Conservation (phyloP, 2,888 invertebrate species). For the Sinelater perroti region DNA sequence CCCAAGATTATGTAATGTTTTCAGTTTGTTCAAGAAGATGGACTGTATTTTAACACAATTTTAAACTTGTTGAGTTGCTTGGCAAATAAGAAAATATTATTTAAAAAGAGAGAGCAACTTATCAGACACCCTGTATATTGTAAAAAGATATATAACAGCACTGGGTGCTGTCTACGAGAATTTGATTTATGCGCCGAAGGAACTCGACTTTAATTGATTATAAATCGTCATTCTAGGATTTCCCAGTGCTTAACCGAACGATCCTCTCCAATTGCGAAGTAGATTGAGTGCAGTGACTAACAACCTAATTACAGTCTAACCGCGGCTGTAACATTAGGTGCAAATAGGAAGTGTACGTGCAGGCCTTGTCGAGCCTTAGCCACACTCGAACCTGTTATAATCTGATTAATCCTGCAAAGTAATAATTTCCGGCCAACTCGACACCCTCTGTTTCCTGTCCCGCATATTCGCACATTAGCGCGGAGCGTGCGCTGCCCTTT, state of each 20-base stretch:
- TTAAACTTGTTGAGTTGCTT: too few relatives aligned
- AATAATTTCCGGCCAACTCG: conserved; percentile 57
- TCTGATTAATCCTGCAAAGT: conserved; percentile 57
- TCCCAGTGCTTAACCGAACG: conserved; percentile 32
- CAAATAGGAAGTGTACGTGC: conserved; percentile 45
- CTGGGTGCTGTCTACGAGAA: too few relatives aligned
- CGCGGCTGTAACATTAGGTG: conserved; percentile 43
- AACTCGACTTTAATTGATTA: too few relatives aligned
- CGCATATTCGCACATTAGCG: conserved; percentile 41
- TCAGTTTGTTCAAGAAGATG: too few relatives aligned
- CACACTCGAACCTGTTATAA: conserved; percentile 54
- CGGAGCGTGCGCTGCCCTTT: conserved; percentile 28
- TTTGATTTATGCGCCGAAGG: too few relatives aligned
- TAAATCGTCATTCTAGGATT: background rate
- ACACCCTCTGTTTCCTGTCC: conserved; percentile 48
- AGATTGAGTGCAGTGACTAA: conserved; percentile 39
- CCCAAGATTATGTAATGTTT: too few relatives aligned
- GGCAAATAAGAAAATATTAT: too few relatives aligned
- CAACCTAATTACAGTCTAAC: conserved; percentile 45
- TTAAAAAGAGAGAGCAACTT: too few relatives aligned
- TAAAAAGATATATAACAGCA: too few relatives aligned
- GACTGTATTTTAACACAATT: too few relatives aligned
- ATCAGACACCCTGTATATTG: too few relatives aligned
- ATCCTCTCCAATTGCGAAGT: conserved; percentile 38
- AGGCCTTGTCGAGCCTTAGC: conserved; percentile 41